Evolutionary conservation across 2,888 invertebrate genomes (phyloP), one percentile per base, ranked within the genome.

Genomic region (Hirtodrosophila alboralis): DNA sequence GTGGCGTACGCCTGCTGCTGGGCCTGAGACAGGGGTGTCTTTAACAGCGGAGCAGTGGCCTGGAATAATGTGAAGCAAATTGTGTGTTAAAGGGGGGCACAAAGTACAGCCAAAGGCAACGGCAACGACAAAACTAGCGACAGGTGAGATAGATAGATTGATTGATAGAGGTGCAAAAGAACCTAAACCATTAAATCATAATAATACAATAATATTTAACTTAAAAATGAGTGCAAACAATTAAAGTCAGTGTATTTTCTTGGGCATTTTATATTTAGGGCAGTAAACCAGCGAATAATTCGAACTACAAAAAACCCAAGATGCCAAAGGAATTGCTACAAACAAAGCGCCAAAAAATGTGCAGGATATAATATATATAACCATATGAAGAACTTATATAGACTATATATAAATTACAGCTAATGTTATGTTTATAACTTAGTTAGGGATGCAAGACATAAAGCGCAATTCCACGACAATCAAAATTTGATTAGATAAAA

Each of bases 1-100:
- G 96, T 96, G 89, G 96, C 96, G 89, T 96, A 96, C 85, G 95
- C 95, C 93, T 96, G 96, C 93, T 96, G 96, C 92, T 96, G 96
- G 90, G 96, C 95, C 91, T 90, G 89, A 71, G 90, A 95, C 91
- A 95, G 92, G 90, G 95, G 96, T 68, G 95, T 95, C 93, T 96
- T 96, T 92, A 96, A 92, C 91, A 96, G 92, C 57, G 96, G 96
- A 80, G 94, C 93, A 73, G 95, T 93, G 77, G 95, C 95, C 87
- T 95, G 84, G 60, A 87, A 84, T 84, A 71, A 63, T 63, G 66
- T 60, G 68, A 84, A 84, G 68, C 64, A 70, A 47, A 70, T 69
- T 74, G 69, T 57, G 75, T 63, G 56, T 70, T 71, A 75, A 75
- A 65, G 47, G 59, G 48, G 61, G 53, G 45, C 54, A 51, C 43